A percentile compares a stretch with the other conserved stretches of the same genome.
These are phyloP conservation scores for Ceyx margarethae DNA, from an alignment of 2,113 vertebrate genomes.

Conservation along the genomic window DNA sequence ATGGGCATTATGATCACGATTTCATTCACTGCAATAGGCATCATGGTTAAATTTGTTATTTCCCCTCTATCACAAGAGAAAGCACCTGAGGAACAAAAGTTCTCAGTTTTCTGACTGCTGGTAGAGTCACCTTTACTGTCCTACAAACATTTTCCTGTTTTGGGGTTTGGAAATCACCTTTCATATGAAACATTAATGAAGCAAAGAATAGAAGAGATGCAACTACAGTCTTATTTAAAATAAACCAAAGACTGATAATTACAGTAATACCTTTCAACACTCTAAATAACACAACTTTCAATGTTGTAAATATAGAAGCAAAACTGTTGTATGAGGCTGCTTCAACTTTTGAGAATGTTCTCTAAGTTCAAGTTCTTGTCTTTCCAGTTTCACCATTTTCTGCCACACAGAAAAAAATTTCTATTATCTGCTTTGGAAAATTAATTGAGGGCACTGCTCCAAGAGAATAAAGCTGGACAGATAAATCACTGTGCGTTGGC, in stretches of 20 bases:
- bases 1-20: fast-evolving
- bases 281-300: neutral
- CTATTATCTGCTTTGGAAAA: neutral
- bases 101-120: neutral
- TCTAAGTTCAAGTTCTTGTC: neutral
- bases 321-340: neutral
- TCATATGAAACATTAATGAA: neutral
- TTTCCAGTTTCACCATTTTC: neutral
- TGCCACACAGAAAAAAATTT: neutral
- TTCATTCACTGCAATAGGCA: neutral
- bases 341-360: neutral
- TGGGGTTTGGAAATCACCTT: neutral
- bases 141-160: neutral
- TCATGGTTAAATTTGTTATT: neutral
- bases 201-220: neutral
- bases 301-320: neutral
- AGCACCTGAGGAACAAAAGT: neutral
- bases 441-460: too few relatives aligned
- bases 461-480: too few relatives aligned
- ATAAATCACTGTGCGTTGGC: too few relatives aligned
- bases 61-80: neutral
- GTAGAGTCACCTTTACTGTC: neutral
- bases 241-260: neutral
- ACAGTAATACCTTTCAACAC: neutral
- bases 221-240: neutral